Percentiles rank a stretch among this genome's conserved stretches.
phyloP scores from a whole-genome alignment of 2,888 invertebrate species.

The Clanis bilineata region DNA sequence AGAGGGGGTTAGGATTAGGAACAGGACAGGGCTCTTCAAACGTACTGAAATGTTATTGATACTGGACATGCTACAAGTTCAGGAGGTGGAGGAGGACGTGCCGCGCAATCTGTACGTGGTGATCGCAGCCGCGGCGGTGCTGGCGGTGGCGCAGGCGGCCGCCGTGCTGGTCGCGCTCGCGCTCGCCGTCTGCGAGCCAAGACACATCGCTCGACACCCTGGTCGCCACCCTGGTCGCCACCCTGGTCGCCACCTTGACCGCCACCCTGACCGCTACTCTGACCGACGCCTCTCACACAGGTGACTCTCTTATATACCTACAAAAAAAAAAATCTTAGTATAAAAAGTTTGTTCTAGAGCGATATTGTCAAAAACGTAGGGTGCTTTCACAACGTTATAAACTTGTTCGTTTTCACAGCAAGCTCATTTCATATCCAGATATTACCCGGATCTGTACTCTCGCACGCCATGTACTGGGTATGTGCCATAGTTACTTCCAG shows the following conservation, averaged over 20 bases:
- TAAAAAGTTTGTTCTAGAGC: too few species aligned
- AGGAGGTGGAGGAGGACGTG: constrained; percentile 55
- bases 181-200: constrained; percentile 24
- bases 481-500: too few species aligned
- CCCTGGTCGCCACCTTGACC: background rate
- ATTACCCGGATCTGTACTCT: too few species aligned
- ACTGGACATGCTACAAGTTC: constrained; percentile 5
- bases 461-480: too few species aligned
- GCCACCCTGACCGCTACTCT: background rate
- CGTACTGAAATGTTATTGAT: background rate
- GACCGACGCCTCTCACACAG: background rate
- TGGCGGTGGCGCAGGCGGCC: constrained; percentile 44
- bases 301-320: background rate
- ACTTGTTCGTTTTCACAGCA: too few species aligned
- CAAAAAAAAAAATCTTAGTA: background rate
- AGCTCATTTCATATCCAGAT: too few species aligned
- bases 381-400: too few species aligned
- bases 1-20: too few species aligned
- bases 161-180: constrained; percentile 41
- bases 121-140: constrained; percentile 32
- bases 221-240: background rate
- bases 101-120: constrained; percentile 52
- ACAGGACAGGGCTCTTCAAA: too few species aligned
- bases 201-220: too few species aligned
- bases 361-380: too few species aligned